Percentiles rank a stretch among this genome's conserved stretches.
Evolutionary conservation across 2,797 vertebrate species (phyloP).

Genomic region (Dallia pectoralis): DNA sequence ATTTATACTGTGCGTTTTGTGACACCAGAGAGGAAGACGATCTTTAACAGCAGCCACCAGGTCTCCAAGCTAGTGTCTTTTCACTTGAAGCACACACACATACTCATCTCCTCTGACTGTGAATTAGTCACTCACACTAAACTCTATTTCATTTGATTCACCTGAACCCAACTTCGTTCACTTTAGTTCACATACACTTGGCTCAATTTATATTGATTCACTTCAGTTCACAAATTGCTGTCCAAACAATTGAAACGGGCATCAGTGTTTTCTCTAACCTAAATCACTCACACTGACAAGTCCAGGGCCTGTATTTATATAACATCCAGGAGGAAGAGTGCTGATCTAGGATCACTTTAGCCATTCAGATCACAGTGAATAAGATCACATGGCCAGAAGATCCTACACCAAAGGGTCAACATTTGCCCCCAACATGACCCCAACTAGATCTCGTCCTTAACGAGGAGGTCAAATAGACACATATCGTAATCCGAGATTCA

Average conservation of each 20-base stretch:
- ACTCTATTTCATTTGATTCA: no score
- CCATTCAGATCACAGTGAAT: neutral
- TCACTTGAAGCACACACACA: no score
- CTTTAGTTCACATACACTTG: neutral
- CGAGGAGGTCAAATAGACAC: no score
- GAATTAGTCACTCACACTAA: no score
- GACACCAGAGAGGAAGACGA: slow-evolving; percentile 69
- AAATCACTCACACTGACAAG: neutral
- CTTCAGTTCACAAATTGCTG: neutral
- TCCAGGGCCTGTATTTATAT: neutral
- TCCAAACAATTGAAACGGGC: neutral
- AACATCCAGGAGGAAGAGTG: neutral
- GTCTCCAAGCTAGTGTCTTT: slow-evolving; percentile 79
- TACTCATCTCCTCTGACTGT: no score
- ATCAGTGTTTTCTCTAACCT: neutral
- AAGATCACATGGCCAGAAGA: neutral
- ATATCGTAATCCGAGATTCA: no score
- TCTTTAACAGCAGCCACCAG: slow-evolving; percentile 79
- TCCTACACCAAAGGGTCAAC: neutral
- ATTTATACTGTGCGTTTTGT: slow-evolving; percentile 5
- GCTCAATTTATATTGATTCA: neutral
- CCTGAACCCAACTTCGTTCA: neutral
- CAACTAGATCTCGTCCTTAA: no score
- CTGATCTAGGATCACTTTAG: neutral
- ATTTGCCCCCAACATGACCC: no score